Conservation (phyloP, 2,888 invertebrate genomes). For the Balanococcus diminutus region DNA sequence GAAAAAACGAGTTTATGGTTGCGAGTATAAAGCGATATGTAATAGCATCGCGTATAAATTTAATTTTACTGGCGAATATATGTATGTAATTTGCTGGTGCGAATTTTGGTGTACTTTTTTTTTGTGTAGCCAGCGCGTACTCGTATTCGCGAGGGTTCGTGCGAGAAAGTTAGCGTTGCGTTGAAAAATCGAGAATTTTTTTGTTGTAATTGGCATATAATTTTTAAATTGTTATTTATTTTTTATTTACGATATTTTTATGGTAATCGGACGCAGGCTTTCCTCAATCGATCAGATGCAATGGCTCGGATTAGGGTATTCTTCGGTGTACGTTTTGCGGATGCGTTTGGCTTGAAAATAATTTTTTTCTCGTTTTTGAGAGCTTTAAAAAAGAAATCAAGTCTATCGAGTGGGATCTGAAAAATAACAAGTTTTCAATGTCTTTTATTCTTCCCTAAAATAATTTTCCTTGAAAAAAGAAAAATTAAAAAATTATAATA, state of each 20-base stretch:
- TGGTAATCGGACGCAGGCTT: not conserved
- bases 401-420: too few relatives aligned
- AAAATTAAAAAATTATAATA: too few relatives aligned
- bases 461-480: too few relatives aligned
- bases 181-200: slow-evolving; percentile 27
- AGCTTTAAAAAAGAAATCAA: too few relatives aligned
- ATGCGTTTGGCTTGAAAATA: too few relatives aligned
- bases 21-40: slow-evolving; percentile 15
- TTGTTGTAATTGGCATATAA: slow-evolving; percentile 19
- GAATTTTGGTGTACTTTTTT: not conserved
- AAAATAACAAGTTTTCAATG: too few relatives aligned
- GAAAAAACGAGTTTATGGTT: slow-evolving; percentile 4
- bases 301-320: not conserved
- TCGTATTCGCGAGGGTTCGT: not conserved
- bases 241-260: not conserved
- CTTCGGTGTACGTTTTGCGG: not conserved
- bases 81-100: too few relatives aligned
- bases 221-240: slow-evolving; percentile 15
- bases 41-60: slow-evolving; percentile 29
- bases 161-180: not conserved
- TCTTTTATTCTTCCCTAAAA: too few relatives aligned
- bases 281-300: not conserved
- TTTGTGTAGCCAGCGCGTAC: not conserved
- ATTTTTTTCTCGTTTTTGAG: too few relatives aligned
- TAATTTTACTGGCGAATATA: slow-evolving; percentile 25